Base-by-base conservation (phyloP, 2,113 vertebrate genomes). In the Protobothrops flavoviridis region DNA sequence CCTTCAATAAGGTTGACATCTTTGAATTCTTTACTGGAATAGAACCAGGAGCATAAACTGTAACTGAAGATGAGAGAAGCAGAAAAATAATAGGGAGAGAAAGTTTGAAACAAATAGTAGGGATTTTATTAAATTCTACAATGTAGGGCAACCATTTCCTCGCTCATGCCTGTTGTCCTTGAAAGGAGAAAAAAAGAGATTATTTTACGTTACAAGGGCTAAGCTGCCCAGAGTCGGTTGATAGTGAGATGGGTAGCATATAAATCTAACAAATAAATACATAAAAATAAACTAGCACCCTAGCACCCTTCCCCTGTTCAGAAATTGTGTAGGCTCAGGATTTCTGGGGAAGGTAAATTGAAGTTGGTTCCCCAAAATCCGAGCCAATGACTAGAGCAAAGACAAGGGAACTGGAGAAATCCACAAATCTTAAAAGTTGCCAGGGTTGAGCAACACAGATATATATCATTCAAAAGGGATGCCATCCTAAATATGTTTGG, bases 41-140 rank as follows among this genome's bases (percentile, higher is more conserved):
- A 69, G 52, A 29, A 0, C 1, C 57, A 89, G 87, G 81, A 26
- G 4, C 52, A 4, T 56, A 20, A 17, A 59, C 43, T 86, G 29
- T n/a, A 85, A 59, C 20, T 61, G 64, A 87, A 57, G 0, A 0
- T 20, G 48, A 29, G 3, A 13, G 87, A 26, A 56, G 0, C 0
- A 50, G 24, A 52, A 55, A 7, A 4, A 26, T 88, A 52, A n/a
- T 4, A 21, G 52, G 23, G 5, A 12, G 53, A 21, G 39, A 15
- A 7, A 23, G 20, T 61, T n/a, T 88, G 45, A 61, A 39, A 52
- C 64, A 61, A 69, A 92, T 39, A 13, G 45, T n/a, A 7, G 10
- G 24, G 2, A 29, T 33, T 52, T 81, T 13, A 23, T 29, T 29
- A 21, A 4, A 3, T 91, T 13, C 13, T 55, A 39, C 69, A 45